Evolutionary conservation across 2,113 vertebrate genomes (phyloP).

Genomic region (Ellobius talpinus): DNA sequence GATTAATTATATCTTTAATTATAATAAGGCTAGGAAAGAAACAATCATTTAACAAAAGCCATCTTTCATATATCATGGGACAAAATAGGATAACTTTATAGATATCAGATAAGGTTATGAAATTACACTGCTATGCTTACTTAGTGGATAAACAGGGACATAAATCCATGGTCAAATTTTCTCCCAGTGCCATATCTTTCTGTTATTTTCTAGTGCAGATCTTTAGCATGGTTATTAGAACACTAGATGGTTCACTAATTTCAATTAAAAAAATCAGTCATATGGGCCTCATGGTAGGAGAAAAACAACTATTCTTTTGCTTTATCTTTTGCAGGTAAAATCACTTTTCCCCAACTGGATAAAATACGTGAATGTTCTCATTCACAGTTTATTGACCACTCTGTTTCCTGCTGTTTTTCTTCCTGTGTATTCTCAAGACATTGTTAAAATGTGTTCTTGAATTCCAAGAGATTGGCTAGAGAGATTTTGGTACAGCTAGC

Average conservation of each 20-base stretch:
- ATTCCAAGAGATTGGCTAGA: conserved; percentile 21
- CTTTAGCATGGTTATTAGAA: background rate
- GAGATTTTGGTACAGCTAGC: conserved; percentile 17
- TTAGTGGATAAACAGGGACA: background rate
- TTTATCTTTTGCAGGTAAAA: background rate
- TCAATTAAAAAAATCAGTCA: background rate
- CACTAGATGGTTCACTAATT: conserved; percentile 2
- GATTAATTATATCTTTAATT: background rate
- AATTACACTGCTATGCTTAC: background rate
- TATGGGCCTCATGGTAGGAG: background rate
- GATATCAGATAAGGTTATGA: conserved; percentile 3
- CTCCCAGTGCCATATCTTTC: background rate
- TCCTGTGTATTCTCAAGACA: background rate
- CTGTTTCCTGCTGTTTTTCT: background rate
- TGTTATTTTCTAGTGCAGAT: background rate
- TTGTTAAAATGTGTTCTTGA: conserved; percentile 64
- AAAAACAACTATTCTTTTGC: conserved; percentile 4
- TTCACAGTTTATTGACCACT: background rate
- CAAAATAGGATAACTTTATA: conserved; percentile 38
- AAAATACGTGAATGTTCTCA: background rate
- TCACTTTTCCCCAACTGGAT: background rate
- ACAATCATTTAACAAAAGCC: background rate
- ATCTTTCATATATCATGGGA: background rate
- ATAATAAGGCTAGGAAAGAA: background rate
- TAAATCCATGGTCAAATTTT: conserved; percentile 5